These are phyloP conservation scores for Athene noctua DNA, from an alignment of 2,113 vertebrate species.

Conservation along the genomic window DNA sequence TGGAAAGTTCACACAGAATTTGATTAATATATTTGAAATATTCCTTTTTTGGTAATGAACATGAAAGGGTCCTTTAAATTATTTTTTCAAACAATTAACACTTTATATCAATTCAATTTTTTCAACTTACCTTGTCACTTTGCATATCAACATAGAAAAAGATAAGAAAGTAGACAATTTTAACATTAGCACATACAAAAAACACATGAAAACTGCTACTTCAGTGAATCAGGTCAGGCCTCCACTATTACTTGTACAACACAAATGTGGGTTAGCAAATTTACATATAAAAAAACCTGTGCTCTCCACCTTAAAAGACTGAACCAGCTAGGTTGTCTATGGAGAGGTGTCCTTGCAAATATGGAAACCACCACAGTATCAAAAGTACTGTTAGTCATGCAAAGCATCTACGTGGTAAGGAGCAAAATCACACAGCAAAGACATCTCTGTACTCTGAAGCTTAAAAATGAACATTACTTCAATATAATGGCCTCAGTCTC, in stretches of 20 bases:
- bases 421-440: neutral
- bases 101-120: neutral
- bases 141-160: neutral
- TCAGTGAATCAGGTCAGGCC: neutral
- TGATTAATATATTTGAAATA: neutral
- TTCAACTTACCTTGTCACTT: neutral
- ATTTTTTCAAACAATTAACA: neutral
- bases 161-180: neutral
- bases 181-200: neutral
- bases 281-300: neutral
- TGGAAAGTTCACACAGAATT: neutral
- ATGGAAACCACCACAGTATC: neutral
- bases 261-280: neutral
- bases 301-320: neutral
- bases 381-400: neutral
- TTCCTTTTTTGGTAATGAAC: neutral
- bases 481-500: neutral
- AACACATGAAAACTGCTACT: neutral
- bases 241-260: neutral
- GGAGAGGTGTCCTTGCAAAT: neutral
- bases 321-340: neutral
- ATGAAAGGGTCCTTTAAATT: neutral
- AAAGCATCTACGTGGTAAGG: accelerated
- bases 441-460: neutral
- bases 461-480: neutral